These are phyloP conservation scores for Lysiphlebus fabarum DNA, from an alignment of 1,140 invertebrate species.

Conservation along the genomic window DNA sequence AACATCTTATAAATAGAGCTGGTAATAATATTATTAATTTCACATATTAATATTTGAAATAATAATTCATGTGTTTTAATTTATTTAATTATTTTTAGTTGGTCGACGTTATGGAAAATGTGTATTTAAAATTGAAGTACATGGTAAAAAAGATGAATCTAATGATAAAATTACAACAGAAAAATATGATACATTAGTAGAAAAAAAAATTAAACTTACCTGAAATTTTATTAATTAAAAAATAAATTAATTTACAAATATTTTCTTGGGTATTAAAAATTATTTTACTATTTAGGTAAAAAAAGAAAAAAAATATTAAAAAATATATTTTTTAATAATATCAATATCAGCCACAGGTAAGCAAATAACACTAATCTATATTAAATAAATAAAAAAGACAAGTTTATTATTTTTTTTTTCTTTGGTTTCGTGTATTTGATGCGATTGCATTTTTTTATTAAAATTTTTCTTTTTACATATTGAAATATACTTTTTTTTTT, in stretches of 20 bases:
- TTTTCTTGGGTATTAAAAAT: no score
- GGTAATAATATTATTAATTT: slow-evolving; percentile 45
- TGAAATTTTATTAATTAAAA: no score
- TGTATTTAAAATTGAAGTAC: slow-evolving; percentile 49
- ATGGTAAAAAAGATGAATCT: slow-evolving; percentile 25
- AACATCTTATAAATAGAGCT: slow-evolving; percentile 54
- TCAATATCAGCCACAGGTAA: no score
- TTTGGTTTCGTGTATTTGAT: slow-evolving; percentile 20
- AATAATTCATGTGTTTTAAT: slow-evolving; percentile 18
- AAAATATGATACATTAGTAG: background rate
- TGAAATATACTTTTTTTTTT: no score
- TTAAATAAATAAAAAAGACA: no score
- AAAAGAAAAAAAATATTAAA: no score
- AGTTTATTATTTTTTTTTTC: background rate
- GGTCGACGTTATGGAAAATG: slow-evolving; percentile 56
- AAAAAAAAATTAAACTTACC: slow-evolving; percentile 16
- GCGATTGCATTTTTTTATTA: background rate
- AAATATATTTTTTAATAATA: no score
- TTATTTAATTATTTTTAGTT: slow-evolving; percentile 41
- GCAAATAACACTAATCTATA: no score
- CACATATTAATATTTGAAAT: no score
- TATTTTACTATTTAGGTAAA: no score
- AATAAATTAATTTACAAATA: no score
- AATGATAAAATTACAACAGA: slow-evolving; percentile 22
- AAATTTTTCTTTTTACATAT: slow-evolving; percentile 8